phyloP scores from a whole-genome alignment of 2,797 vertebrate species.

The Enteromius treurensis region DNA sequence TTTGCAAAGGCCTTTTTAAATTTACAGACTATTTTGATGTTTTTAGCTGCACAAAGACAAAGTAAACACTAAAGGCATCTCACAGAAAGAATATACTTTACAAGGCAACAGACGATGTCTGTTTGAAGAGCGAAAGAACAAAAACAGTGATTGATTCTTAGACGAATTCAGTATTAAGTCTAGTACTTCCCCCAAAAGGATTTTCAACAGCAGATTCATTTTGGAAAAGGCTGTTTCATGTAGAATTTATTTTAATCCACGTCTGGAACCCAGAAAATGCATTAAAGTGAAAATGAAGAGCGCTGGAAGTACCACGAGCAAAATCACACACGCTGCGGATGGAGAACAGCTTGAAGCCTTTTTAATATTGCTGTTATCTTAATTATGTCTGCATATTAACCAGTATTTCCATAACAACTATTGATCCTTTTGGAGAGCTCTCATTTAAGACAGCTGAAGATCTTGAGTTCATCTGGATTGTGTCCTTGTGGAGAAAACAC shows the following conservation, averaged over 20 bases:
- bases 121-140: neutral
- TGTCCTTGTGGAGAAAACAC: constrained; percentile 27
- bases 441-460: constrained; percentile 34
- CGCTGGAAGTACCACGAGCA: constrained; percentile 13
- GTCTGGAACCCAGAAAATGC: constrained; percentile 31
- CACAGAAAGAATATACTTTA: constrained; percentile 18
- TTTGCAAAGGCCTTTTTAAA: neutral
- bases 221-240: constrained; percentile 37
- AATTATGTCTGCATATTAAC: constrained; percentile 37
- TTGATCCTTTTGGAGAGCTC: constrained; percentile 44
- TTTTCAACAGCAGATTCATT: constrained; percentile 33
- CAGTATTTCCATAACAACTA: constrained; percentile 43
- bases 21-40: neutral
- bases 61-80: constrained; percentile 8
- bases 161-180: constrained; percentile 14
- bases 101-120: neutral
- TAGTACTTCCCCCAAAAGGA: constrained; percentile 15
- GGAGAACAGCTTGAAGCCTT: constrained; percentile 30
- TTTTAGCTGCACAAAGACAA: neutral
- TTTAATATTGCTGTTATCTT: constrained; percentile 36
- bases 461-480: constrained; percentile 42
- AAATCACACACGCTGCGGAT: constrained; percentile 3
- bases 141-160: constrained; percentile 29
- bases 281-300: constrained; percentile 23
- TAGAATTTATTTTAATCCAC: constrained; percentile 30